These are phyloP conservation scores for Oryzaephilus surinamensis DNA, from an alignment of 1,140 invertebrate species.

Conservation along the genomic window DNA sequence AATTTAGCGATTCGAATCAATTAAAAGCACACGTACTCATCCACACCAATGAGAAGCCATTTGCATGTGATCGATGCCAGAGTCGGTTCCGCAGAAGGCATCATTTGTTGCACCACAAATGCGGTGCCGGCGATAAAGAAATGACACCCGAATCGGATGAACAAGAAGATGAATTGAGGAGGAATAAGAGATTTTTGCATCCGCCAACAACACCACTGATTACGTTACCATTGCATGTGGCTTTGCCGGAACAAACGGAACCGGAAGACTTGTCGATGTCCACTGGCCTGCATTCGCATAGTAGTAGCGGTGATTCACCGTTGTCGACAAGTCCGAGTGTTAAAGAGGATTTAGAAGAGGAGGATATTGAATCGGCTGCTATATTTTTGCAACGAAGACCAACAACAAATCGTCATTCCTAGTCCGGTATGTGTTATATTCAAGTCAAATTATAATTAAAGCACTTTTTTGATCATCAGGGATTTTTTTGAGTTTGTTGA, in stretches of 20 bases:
- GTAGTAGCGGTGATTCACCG: constrained; percentile 28
- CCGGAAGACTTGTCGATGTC: constrained; percentile 73
- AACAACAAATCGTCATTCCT: constrained; percentile 18
- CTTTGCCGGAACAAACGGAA: constrained; percentile 72
- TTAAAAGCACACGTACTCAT: constrained; percentile 84
- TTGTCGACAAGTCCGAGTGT: constrained; percentile 26
- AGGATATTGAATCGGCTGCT: constrained; percentile 19
- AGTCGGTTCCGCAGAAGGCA: constrained; percentile 71
- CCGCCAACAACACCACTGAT: constrained; percentile 24
- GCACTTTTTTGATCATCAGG: too few species aligned
- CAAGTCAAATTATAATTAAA: constrained; percentile 14
- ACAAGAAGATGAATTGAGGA: constrained; percentile 29
- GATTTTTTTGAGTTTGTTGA: constrained; percentile 12
- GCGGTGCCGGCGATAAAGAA: constrained; percentile 37
- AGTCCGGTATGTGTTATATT: constrained; percentile 23
- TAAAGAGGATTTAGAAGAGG: constrained; percentile 24
- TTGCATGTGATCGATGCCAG: constrained; percentile 64
- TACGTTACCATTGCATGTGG: constrained; percentile 29
- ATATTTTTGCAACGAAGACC: constrained; percentile 23
- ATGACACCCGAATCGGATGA: constrained; percentile 26
- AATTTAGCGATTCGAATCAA: constrained; percentile 90
- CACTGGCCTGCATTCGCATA: constrained; percentile 31
- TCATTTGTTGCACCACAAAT: constrained; percentile 78
- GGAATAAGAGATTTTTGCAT: too few species aligned
- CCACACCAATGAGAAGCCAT: constrained; percentile 84